Evolutionary conservation across 2,888 invertebrate genomes (phyloP).

Genomic region (Pecten maximus): DNA sequence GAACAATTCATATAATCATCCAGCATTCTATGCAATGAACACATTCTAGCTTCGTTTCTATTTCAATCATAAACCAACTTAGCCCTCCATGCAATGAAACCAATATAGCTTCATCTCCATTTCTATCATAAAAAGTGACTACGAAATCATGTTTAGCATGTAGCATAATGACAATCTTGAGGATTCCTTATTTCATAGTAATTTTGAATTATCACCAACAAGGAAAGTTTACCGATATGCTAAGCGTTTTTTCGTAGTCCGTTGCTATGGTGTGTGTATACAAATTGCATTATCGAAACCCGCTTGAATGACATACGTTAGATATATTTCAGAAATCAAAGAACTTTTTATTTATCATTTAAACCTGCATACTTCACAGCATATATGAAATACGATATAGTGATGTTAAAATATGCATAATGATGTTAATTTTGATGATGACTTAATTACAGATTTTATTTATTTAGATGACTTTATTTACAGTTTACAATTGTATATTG

Average conservation of each 20-base stretch:
- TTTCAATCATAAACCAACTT: neutral
- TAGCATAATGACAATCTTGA: too few species aligned
- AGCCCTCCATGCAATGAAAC: neutral
- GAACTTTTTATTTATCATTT: neutral
- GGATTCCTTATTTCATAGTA: too few species aligned
- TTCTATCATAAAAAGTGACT: neutral
- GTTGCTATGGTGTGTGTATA: neutral
- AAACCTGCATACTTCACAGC: neutral
- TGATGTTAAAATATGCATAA: neutral
- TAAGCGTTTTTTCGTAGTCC: neutral
- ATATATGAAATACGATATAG: neutral
- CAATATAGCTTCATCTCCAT: neutral
- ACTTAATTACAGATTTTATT: neutral
- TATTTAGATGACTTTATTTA: neutral
- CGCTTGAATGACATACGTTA: neutral
- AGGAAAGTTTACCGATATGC: neutral
- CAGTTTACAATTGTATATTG: neutral
- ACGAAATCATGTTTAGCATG: constrained; percentile 5
- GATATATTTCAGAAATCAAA: neutral
- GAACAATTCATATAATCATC: neutral
- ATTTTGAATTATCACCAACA: too few species aligned
- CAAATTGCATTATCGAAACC: neutral
- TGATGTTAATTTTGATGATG: neutral
- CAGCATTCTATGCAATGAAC: neutral
- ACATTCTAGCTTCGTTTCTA: neutral